Evolutionary conservation across 2,113 vertebrate species (phyloP).

Genomic region (Toxotes jaculatrix): DNA sequence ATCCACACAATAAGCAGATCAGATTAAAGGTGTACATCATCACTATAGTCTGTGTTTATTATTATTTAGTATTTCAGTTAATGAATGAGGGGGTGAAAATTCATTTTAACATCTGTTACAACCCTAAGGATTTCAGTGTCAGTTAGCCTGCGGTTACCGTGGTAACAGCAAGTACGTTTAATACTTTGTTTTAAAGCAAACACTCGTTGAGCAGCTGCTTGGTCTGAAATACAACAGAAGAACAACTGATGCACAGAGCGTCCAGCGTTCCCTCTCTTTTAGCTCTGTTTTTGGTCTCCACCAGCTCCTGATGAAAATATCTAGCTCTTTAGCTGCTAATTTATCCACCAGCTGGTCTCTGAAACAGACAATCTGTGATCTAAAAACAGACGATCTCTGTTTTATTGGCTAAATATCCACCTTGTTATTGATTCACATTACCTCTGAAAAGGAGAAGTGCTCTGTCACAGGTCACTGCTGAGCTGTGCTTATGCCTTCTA

Average conservation of each 20-base stretch:
- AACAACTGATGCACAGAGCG: not conserved
- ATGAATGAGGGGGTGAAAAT: not conserved
- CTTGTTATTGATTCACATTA: not conserved
- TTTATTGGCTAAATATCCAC: not conserved
- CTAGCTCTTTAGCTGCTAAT: not conserved
- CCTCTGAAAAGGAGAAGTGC: not conserved
- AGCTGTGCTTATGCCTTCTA: not conserved
- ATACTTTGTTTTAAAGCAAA: not conserved
- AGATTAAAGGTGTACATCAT: not conserved
- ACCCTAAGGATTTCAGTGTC: not conserved
- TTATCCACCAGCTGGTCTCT: too few species aligned
- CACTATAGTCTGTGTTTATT: not conserved
- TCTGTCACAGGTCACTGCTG: not conserved
- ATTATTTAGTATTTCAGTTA: too few species aligned
- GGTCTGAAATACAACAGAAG: too few species aligned
- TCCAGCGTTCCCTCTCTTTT: not conserved
- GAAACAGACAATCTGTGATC: too few species aligned
- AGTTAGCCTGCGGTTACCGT: not conserved
- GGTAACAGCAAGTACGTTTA: not conserved
- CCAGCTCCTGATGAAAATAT: not conserved
- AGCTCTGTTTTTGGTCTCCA: not conserved
- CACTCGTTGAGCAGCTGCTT: not conserved
- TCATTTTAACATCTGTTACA: not conserved
- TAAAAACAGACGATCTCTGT: not conserved
- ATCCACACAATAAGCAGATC: not conserved